Evolutionary conservation across 2,797 vertebrate genomes (phyloP), one percentile per base, ranked within the genome.

Genomic region (Lithobates pipiens): DNA sequence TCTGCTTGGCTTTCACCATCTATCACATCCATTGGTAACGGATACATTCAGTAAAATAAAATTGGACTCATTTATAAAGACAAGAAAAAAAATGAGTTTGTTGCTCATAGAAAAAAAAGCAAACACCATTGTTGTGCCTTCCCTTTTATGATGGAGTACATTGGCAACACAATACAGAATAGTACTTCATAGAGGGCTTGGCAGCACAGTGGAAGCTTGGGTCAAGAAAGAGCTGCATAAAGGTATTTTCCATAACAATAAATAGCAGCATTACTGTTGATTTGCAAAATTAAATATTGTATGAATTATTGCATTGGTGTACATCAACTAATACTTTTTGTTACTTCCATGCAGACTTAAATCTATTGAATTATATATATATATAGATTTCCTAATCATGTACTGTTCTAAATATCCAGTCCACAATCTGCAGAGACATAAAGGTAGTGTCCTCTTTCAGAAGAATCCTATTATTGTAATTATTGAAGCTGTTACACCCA

Each of bases 161-260:
- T 65, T n/a, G 63, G 63, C n/a, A 15, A 27, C 25, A 27, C 23
- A 65, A n/a, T n/a, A 23, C 63, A 65, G 39, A 39, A 39, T 39
- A 39, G 39, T 39, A 9, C 39, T 39, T 39, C 9, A 39, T 65
- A 65, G 63, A 65, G 25, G 63, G 63, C 63, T 65, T 65, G 25
- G 63, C n/a, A 25, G 63, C 71, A 65, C 25, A 65, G 63, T 65
- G 63, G 63, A 65, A 63, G 18, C 15, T 18, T 63, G 23, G 57
- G 57, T 63, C 21, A 63, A 4, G 15, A 63, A 63, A 25, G n/a
- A 25, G 63, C 23, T 65, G n/a, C 13, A 27, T 65, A 25, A 25
- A 65, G 63, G 63, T 65, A 27, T 65, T 65, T 65, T 65, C 63
- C 13, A 27, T 65, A 65, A 65, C 63, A 65, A 65, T 65, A 65